phyloP scores from a whole-genome alignment of 23 tunicate species.

The Styela clava region DNA sequence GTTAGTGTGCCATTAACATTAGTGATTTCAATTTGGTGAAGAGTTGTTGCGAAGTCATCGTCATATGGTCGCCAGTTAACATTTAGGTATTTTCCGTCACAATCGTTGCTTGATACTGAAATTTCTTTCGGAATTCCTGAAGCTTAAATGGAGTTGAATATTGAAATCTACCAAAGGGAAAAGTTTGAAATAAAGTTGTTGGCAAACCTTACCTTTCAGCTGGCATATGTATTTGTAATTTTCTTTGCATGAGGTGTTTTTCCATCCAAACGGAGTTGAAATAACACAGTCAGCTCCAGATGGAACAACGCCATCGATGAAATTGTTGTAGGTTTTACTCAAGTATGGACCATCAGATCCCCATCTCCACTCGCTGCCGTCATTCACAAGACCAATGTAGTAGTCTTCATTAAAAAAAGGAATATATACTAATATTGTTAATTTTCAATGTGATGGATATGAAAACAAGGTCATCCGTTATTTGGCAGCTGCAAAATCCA shows the following conservation, averaged over 20 bases:
- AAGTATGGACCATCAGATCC: neutral
- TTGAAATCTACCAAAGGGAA: too few species aligned
- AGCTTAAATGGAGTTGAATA: too few species aligned
- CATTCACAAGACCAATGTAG: constrained; percentile 21
- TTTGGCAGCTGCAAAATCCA: too few species aligned
- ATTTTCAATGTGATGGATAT: neutral
- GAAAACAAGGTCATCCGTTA: too few species aligned
- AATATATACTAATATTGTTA: neutral
- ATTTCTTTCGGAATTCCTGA: too few species aligned
- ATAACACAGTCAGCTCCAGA: constrained; percentile 14
- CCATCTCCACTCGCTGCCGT: constrained; percentile 17
- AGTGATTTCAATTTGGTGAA: too few species aligned
- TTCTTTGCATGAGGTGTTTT: neutral
- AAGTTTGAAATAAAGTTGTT: too few species aligned
- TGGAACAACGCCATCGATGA: neutral
- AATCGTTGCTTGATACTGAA: too few species aligned
- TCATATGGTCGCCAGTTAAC: too few species aligned
- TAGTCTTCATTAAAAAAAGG: neutral
- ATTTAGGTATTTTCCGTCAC: too few species aligned
- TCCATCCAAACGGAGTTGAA: neutral
- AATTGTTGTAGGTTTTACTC: neutral
- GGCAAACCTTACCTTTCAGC: constrained; percentile 18
- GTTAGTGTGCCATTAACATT: too few species aligned
- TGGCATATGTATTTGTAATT: constrained; percentile 2
- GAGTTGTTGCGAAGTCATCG: too few species aligned